Percentiles rank a stretch among this genome's conserved stretches.
phyloP scores from a whole-genome alignment of 2,797 vertebrate species.

The Neoniphon sammara region DNA sequence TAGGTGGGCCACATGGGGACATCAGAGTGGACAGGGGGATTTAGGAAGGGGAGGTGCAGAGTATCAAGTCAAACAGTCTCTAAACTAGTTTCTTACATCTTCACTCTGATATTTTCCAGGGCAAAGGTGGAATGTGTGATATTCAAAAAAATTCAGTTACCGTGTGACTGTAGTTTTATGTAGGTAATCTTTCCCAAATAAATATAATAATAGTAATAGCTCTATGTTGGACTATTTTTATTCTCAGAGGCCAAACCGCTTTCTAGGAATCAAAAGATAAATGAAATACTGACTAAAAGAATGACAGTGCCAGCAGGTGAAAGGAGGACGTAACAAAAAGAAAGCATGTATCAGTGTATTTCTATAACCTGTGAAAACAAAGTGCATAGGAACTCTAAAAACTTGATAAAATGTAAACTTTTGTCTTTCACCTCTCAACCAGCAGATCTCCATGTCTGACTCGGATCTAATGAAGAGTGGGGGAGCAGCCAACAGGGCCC shows the following conservation, averaged over 20 bases:
- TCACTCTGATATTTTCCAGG: not conserved
- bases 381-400: not conserved
- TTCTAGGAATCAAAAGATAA: no score
- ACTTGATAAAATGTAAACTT: not conserved
- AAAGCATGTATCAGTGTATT: no score
- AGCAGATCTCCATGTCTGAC: slow-evolving; percentile 85
- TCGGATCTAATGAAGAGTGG: slow-evolving; percentile 86
- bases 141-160: not conserved
- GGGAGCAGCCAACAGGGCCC: slow-evolving; percentile 83
- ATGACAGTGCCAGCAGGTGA: no score
- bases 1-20: slow-evolving; percentile 59
- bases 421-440: slow-evolving; percentile 18
- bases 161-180: no score
- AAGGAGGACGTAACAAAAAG: no score
- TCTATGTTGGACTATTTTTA: no score
- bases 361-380: not conserved
- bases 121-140: not conserved
- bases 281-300: no score
- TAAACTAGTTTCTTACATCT: not conserved
- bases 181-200: no score
- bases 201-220: no score
- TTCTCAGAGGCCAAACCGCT: no score
- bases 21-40: slow-evolving; percentile 27
- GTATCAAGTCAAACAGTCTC: not conserved
- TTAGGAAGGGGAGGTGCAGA: not conserved